These are phyloP conservation scores for Gymnocephalus cernua DNA, from an alignment of 2,113 vertebrate species.

Conservation along the genomic window DNA sequence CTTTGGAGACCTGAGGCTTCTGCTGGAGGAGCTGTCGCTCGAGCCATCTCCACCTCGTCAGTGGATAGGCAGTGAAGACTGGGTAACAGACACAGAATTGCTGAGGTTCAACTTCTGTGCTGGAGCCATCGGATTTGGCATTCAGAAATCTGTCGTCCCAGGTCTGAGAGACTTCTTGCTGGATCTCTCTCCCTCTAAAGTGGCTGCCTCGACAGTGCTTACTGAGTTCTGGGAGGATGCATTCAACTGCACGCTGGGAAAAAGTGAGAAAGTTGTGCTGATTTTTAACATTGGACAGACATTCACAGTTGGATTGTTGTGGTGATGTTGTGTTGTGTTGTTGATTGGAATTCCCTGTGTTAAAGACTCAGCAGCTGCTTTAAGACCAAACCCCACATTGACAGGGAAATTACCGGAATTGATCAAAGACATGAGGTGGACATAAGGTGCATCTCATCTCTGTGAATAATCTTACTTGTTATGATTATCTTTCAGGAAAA, in stretches of 20 bases:
- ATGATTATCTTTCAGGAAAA: no score
- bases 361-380: no score
- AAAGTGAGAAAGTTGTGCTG: constrained; percentile 42
- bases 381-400: no score
- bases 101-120: constrained; percentile 56
- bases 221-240: constrained; percentile 79
- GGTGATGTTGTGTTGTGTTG: no score
- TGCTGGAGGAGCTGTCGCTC: constrained; percentile 70
- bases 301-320: no score
- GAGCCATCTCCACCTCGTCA: constrained; percentile 68
- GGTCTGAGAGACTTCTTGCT: constrained; percentile 79
- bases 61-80: constrained; percentile 81
- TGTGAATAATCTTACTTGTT: no score
- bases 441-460: no score
- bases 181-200: constrained; percentile 60
- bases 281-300: no score
- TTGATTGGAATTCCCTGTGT: no score
- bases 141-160: constrained; percentile 72
- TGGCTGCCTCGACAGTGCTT: constrained; percentile 54
- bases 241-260: constrained; percentile 74
- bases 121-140: constrained; percentile 74
- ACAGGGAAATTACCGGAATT: no score
- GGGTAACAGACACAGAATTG: constrained; percentile 74
- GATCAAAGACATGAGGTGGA: no score
- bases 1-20: constrained; percentile 65